Evolutionary conservation across 2,113 vertebrate genomes (phyloP), one percentile per base, ranked within the genome.

Genomic region (Bubo bubo): DNA sequence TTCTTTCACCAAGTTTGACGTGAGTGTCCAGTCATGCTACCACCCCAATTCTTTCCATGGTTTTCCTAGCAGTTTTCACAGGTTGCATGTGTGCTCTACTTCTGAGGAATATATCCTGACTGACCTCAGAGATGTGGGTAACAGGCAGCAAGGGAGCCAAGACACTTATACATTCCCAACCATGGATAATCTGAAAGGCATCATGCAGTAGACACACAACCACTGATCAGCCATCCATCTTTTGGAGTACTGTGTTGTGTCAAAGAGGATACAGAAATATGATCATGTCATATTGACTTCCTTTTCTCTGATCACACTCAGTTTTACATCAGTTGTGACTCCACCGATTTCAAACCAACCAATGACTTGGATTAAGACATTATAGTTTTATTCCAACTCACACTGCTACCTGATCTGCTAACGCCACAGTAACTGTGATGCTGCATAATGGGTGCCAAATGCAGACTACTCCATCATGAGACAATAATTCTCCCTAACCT

Each of bases 281-380:
- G 12, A 66, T 32, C 41, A 5, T 1, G 4, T 45, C 8, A 1
- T 6, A 30, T 1, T 19, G 14, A 17, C 34, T 81, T 35, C 22
- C 16, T 35, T 83, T 79, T 60, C 52, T 26, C 27, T 70, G 45
- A 68, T 70, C 12, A 53, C 35, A n/a, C 18, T 72, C 53, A 20
- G 26, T 23, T 82, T 52, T 85, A 71, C 24, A 37, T 18, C 52
- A 79, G 4, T 34, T 77, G 19, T n/a, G 28, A 70, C 8, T 5
- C 22, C 28, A 37, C 4, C 27, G 35, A 68, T 73, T 82, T 83
- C 2, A 10, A 27, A 5, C 6, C 39, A 82, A 15, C 5, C 20
- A 49, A 6, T 39, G 22, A 39, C 9, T 70, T 34, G 30, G 5
- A 58, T 53, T 53, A n/a, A 32, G 23, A n/a, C 15, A 66, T 24